phyloP scores from a whole-genome alignment of 2,888 invertebrate species.

The Ormyrus rosae region DNA sequence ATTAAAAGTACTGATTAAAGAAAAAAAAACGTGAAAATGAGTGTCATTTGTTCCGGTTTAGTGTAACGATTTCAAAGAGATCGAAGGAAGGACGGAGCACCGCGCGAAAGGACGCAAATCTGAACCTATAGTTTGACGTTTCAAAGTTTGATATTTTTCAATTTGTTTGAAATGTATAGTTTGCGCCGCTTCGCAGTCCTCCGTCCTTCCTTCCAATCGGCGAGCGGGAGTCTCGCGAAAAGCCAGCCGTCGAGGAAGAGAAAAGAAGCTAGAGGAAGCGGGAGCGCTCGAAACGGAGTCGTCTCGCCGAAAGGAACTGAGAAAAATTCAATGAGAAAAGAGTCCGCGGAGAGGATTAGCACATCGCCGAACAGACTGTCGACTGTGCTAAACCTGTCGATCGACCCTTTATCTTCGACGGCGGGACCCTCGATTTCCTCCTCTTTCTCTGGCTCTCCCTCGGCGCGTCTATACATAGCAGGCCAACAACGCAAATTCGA shows the following conservation, averaged over 20 bases:
- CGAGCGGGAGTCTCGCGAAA: slow-evolving; percentile 21
- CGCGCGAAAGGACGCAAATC: neutral
- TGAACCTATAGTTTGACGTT: slow-evolving; percentile 12
- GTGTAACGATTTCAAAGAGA: slow-evolving; percentile 40
- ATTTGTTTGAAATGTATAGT: slow-evolving; percentile 6
- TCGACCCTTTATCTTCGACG: slow-evolving; percentile 18
- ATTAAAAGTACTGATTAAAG: slow-evolving; percentile 58
- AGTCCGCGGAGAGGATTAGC: neutral
- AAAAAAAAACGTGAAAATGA: slow-evolving; percentile 43
- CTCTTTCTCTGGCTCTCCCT: slow-evolving; percentile 29
- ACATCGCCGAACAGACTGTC: slow-evolving; percentile 4
- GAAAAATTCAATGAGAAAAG: slow-evolving; percentile 16
- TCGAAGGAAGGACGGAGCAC: slow-evolving; percentile 5
- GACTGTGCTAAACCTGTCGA: neutral
- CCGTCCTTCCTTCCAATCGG: slow-evolving; percentile 2
- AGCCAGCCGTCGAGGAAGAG: neutral
- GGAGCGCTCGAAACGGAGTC: neutral
- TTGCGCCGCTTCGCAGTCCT: slow-evolving; percentile 2
- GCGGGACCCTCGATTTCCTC: slow-evolving; percentile 37
- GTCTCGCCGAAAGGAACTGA: slow-evolving; percentile 13
- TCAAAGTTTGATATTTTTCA: slow-evolving; percentile 27
- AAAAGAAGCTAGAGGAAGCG: neutral
- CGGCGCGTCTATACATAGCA: too few relatives aligned
- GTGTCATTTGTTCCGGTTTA: slow-evolving; percentile 48
- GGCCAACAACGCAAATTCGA: slow-evolving; percentile 4